phyloP scores from a whole-genome alignment of 1,140 invertebrate species.

The Cecropterus lyciades region DNA sequence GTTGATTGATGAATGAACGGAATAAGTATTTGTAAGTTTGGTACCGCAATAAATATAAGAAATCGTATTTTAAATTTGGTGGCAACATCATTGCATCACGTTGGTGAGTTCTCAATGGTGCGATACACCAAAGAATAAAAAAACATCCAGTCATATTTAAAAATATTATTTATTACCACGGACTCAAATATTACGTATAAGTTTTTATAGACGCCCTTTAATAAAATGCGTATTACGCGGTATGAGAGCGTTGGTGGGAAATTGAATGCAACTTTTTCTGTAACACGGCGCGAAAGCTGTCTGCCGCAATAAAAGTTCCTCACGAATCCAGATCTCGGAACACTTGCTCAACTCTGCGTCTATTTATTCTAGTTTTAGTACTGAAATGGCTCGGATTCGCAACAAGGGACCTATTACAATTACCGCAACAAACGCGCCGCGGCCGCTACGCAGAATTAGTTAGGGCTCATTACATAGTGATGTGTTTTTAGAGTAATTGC shows the following conservation, averaged over 20 bases:
- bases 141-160: background rate
- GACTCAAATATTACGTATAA: background rate
- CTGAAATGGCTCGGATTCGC: conserved; percentile 14
- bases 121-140: too few relatives aligned
- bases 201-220: conserved; percentile 5
- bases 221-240: conserved; percentile 7
- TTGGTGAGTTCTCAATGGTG: too few relatives aligned
- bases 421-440: conserved; percentile 24
- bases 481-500: conserved; percentile 45
- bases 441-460: conserved; percentile 26
- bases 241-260: conserved; percentile 12
- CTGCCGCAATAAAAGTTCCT: conserved; percentile 25
- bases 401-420: conserved; percentile 33
- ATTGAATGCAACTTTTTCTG: conserved; percentile 26
- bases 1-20: too few relatives aligned
- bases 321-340: conserved; percentile 10
- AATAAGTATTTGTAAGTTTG: too few relatives aligned
- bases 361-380: conserved; percentile 8
- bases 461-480: conserved; percentile 11
- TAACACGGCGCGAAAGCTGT: conserved; percentile 22
- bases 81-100: too few relatives aligned
- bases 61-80: too few relatives aligned
- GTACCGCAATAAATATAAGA: too few relatives aligned
- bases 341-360: background rate
- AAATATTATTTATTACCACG: background rate